Percentiles rank a stretch among this genome's conserved stretches.
Conservation (phyloP, 2,888 invertebrate species). For the Hirudinaria manillensis region DNA sequence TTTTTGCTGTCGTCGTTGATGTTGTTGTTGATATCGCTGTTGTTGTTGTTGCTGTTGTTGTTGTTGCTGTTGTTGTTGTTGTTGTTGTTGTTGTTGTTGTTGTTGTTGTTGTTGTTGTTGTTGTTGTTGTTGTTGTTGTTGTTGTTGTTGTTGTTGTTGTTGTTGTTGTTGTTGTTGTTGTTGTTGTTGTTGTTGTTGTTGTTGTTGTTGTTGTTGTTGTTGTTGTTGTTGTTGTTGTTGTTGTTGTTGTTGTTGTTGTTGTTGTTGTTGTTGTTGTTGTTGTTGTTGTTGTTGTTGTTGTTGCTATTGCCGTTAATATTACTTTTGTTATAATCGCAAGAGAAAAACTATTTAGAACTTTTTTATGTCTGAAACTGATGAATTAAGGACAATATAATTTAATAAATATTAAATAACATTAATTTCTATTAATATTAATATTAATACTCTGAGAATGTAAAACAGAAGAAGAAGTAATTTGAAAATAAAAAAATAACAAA, state of each 20-base stretch:
- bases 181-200: constrained; percentile 26
- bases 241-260: constrained; percentile 24
- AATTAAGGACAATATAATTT: no score
- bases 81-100: not conserved
- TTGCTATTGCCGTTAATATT: constrained; percentile 30
- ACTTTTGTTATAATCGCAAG: constrained; percentile 23
- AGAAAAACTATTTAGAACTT: no score
- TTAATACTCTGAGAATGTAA: no score
- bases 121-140: constrained; percentile 27
- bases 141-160: constrained; percentile 22
- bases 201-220: constrained; percentile 24
- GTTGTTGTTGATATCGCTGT: not conserved
- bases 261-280: constrained; percentile 27
- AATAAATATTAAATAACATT: no score
- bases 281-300: constrained; percentile 24
- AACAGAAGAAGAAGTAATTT: no score
- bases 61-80: not conserved
- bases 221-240: constrained; percentile 26
- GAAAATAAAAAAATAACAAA: no score
- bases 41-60: not conserved
- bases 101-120: constrained; percentile 7
- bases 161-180: constrained; percentile 24
- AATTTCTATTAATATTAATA: no score
- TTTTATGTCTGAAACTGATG: no score
- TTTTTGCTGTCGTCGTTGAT: no score